Conservation (phyloP, 1,140 invertebrate species). For the Lethrus apterus region DNA sequence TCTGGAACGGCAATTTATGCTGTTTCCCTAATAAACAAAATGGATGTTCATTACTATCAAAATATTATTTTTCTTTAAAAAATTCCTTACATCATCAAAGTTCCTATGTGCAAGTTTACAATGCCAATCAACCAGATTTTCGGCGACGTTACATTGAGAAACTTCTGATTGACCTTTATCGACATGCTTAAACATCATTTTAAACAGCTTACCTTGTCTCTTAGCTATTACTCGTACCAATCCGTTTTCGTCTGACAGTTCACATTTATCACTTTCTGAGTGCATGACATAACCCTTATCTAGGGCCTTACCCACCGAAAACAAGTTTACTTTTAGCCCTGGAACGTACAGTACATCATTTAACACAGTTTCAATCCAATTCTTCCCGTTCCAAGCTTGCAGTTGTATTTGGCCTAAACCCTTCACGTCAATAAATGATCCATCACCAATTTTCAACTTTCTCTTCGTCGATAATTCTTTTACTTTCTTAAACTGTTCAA, state of each 20-base stretch:
- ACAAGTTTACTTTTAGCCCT: slow-evolving; percentile 37
- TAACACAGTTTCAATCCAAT: slow-evolving; percentile 7
- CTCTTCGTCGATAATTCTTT: neutral
- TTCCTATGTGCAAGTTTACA: slow-evolving; percentile 39
- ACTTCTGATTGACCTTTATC: too few species aligned
- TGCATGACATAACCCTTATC: slow-evolving; percentile 29
- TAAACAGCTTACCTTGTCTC: neutral
- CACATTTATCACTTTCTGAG: slow-evolving; percentile 30
- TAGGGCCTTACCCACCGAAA: slow-evolving; percentile 33
- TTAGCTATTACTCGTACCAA: slow-evolving; percentile 25
- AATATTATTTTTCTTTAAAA: slow-evolving; percentile 20
- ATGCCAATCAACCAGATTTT: slow-evolving; percentile 33
- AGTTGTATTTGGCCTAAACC: slow-evolving; percentile 3
- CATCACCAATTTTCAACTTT: neutral
- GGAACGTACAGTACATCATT: slow-evolving; percentile 32
- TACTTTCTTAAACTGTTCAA: slow-evolving; percentile 3
- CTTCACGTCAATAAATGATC: neutral
- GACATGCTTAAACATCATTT: slow-evolving; percentile 1
- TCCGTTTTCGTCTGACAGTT: slow-evolving; percentile 22
- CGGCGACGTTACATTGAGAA: too few species aligned
- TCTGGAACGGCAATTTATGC: slow-evolving; percentile 29
- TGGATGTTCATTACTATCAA: slow-evolving; percentile 22
- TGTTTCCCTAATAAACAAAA: slow-evolving; percentile 37
- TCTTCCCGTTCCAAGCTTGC: slow-evolving; percentile 8
- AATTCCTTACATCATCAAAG: slow-evolving; percentile 32